Evolutionary conservation across 1,140 invertebrate genomes (phyloP).

Genomic region (Heliconius melpomene): DNA sequence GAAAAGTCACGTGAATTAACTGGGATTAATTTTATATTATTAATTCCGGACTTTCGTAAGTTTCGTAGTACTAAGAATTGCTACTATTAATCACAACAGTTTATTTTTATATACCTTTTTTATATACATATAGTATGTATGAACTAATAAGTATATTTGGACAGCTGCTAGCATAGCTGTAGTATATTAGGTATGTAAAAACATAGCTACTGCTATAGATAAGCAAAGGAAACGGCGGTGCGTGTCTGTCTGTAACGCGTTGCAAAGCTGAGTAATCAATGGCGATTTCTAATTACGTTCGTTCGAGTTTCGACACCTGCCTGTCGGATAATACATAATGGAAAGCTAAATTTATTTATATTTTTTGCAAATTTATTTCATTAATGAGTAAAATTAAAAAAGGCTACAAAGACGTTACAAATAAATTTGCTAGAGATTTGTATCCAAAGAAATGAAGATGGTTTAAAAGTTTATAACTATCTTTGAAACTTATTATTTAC

Average conservation of each 20-base stretch:
- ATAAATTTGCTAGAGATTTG: too few relatives aligned
- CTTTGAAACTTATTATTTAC: too few relatives aligned
- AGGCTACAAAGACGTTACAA: too few relatives aligned
- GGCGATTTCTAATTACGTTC: constrained; percentile 49
- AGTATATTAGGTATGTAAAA: not conserved
- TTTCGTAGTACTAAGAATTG: too few relatives aligned
- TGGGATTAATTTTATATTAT: not conserved
- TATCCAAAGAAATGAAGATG: too few relatives aligned
- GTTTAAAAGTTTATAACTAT: too few relatives aligned
- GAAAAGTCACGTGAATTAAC: not conserved
- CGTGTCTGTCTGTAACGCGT: constrained; percentile 30
- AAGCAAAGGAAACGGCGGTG: constrained; percentile 26
- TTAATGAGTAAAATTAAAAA: not conserved
- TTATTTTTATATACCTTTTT: too few relatives aligned
- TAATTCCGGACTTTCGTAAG: too few relatives aligned
- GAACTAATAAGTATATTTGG: not conserved
- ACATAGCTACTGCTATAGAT: not conserved
- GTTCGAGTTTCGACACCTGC: constrained; percentile 33
- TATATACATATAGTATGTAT: too few relatives aligned
- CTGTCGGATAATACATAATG: constrained; percentile 19
- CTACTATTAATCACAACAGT: not conserved
- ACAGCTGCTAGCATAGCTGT: not conserved
- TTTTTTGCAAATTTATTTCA: not conserved
- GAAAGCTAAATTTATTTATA: not conserved
- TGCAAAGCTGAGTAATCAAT: constrained; percentile 41